phyloP scores from a whole-genome alignment of 2,797 vertebrate genomes.

The Squalus acanthias region DNA sequence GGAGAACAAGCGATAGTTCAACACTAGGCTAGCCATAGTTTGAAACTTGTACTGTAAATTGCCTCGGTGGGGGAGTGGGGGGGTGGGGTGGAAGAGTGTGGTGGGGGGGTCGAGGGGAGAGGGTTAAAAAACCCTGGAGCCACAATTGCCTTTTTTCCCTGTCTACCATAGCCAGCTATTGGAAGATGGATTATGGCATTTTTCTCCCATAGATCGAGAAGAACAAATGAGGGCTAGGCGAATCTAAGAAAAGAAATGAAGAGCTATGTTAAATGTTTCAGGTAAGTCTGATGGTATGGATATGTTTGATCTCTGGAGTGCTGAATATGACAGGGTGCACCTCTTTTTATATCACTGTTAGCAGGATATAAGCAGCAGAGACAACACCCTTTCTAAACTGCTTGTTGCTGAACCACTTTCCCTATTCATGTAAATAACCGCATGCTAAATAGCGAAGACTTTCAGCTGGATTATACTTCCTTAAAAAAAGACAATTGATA shows the following conservation, averaged over 20 bases:
- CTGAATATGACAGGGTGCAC: not conserved
- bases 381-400: not conserved
- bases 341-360: not conserved
- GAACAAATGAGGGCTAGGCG: not conserved
- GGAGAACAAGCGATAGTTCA: not conserved
- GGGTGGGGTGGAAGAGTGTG: not conserved
- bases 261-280: too few relatives aligned
- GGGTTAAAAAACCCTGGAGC: too few relatives aligned
- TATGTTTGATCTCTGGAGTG: too few relatives aligned
- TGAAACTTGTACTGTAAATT: not conserved
- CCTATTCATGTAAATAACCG: too few relatives aligned
- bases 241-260: not conserved
- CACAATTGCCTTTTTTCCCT: not conserved
- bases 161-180: not conserved
- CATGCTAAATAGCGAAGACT: too few relatives aligned
- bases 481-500: too few relatives aligned
- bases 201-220: not conserved
- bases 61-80: not conserved
- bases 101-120: not conserved
- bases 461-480: too few relatives aligned
- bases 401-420: too few relatives aligned
- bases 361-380: not conserved
- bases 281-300: too few relatives aligned
- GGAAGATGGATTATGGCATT: not conserved
- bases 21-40: not conserved